Percentiles rank a stretch among this genome's conserved stretches.
phyloP scores from a whole-genome alignment of 2,888 invertebrate species.

The Noctua janthe region DNA sequence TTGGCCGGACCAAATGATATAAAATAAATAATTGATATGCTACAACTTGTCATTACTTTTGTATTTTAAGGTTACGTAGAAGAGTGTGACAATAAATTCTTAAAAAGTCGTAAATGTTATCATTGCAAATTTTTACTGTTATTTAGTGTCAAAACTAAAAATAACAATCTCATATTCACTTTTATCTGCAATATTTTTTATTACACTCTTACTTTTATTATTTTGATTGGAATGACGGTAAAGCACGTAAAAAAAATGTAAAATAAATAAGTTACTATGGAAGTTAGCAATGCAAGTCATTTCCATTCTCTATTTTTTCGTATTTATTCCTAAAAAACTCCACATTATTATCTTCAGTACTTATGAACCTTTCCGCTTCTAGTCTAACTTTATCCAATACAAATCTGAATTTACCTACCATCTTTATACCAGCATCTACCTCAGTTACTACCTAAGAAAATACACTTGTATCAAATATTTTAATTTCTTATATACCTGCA shows the following conservation, averaged over 20 bases:
- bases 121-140: slow-evolving; percentile 6
- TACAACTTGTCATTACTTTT: slow-evolving; percentile 8
- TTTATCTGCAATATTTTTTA: slow-evolving; percentile 18
- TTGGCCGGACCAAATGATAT: too few species aligned
- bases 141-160: slow-evolving; percentile 31
- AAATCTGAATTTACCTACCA: neutral
- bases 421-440: neutral
- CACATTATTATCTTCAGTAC: neutral
- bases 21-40: neutral
- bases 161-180: slow-evolving; percentile 2
- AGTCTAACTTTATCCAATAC: neutral
- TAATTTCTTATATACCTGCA: slow-evolving; percentile 61
- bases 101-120: slow-evolving; percentile 39
- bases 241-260: neutral
- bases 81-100: slow-evolving; percentile 33
- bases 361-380: neutral
- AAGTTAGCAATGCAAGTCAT: neutral
- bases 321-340: neutral
- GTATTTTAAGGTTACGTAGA: slow-evolving; percentile 13
- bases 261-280: neutral
- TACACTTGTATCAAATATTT: neutral
- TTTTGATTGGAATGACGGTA: neutral
- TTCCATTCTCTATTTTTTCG: neutral
- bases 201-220: slow-evolving; percentile 12
- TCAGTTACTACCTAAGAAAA: neutral